Evolutionary conservation across 1,140 invertebrate species (phyloP).

Genomic region (Dermatophagoides farinae): DNA sequence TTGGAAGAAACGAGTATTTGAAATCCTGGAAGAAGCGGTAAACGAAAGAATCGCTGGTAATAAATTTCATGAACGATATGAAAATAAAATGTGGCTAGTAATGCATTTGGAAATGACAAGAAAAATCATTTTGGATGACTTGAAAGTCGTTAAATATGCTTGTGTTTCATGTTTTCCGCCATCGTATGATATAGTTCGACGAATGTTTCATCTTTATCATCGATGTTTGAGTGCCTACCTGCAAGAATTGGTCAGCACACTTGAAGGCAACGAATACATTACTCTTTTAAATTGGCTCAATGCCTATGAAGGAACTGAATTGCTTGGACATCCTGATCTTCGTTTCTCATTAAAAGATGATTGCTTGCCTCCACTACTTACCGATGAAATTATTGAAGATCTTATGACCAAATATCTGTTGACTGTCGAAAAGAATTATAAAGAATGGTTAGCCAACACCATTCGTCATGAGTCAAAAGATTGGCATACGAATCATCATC

Average conservation of each 20-base stretch:
- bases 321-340: conserved; percentile 70
- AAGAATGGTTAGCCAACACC: conserved; percentile 89
- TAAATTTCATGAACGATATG: conserved; percentile 67
- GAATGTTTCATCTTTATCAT: conserved; percentile 86
- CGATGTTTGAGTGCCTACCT: conserved; percentile 47
- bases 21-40: conserved; percentile 63
- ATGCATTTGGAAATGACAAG: conserved; percentile 47
- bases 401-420: conserved; percentile 47
- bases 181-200: conserved; percentile 74
- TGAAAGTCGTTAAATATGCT: conserved; percentile 72
- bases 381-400: conserved; percentile 45
- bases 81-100: conserved; percentile 92
- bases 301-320: conserved; percentile 31
- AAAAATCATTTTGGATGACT: conserved; percentile 68
- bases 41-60: conserved; percentile 45
- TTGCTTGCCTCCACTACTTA: conserved; percentile 46
- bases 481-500: conserved; percentile 48
- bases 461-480: conserved; percentile 70
- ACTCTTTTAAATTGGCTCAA: conserved; percentile 72
- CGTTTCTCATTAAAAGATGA: conserved; percentile 46
- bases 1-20: conserved; percentile 64
- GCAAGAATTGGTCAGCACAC: conserved; percentile 55
- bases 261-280: conserved; percentile 92
- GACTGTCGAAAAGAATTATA: conserved; percentile 75
- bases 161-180: conserved; percentile 88